Evolutionary conservation across 2,888 invertebrate species (phyloP).

Genomic region (Tinea semifulvella): DNA sequence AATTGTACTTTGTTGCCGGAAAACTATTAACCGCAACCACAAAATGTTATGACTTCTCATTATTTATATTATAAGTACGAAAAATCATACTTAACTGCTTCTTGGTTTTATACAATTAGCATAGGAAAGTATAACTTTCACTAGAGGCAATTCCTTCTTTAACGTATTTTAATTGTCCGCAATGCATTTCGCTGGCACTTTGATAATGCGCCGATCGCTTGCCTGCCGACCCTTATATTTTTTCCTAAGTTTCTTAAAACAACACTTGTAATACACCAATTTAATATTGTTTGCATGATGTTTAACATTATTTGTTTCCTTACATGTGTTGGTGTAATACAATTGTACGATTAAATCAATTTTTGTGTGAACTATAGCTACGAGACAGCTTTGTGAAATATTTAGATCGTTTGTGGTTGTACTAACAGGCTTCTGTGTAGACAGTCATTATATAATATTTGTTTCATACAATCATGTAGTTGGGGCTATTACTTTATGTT

Average conservation of each 20-base stretch:
- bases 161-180: slow-evolving; percentile 36
- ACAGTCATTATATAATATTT: slow-evolving; percentile 3
- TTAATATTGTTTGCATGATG: not conserved
- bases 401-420: slow-evolving; percentile 8
- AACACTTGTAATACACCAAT: slow-evolving; percentile 26
- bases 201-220: slow-evolving; percentile 47
- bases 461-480: not conserved
- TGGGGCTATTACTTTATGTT: not conserved
- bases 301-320: not conserved
- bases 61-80: slow-evolving; percentile 5
- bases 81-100: not conserved
- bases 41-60: not conserved
- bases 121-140: slow-evolving; percentile 48
- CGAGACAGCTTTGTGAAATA: slow-evolving; percentile 6
- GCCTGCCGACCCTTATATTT: slow-evolving; percentile 40
- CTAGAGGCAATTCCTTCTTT: slow-evolving; percentile 22
- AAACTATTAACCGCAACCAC: not conserved
- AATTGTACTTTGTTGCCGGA: slow-evolving; percentile 1
- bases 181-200: slow-evolving; percentile 42
- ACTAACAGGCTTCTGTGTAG: slow-evolving; percentile 6
- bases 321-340: not conserved
- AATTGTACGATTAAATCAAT: not conserved
- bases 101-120: slow-evolving; percentile 17
- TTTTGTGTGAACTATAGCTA: slow-evolving; percentile 1
- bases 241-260: slow-evolving; percentile 40